These are phyloP conservation scores for Linnaemya tessellans DNA, from an alignment of 2,888 invertebrate species.

Conservation along the genomic window DNA sequence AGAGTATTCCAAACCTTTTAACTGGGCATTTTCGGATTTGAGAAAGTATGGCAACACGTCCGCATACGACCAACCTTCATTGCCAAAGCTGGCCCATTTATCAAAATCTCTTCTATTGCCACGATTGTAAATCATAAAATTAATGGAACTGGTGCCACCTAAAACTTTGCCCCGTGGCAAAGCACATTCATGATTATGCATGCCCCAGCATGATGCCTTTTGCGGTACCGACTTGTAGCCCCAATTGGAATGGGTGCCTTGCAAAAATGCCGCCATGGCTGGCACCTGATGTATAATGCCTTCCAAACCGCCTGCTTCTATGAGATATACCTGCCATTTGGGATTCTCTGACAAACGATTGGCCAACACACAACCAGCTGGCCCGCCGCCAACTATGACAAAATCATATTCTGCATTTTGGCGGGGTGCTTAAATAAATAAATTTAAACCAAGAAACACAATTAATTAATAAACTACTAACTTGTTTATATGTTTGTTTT, in stretches of 20 bases:
- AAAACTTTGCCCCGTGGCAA: slow-evolving; percentile 86
- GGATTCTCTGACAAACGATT: slow-evolving; percentile 83
- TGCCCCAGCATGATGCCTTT: slow-evolving; percentile 85
- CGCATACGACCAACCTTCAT: slow-evolving; percentile 89
- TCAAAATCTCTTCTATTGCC: slow-evolving; percentile 90
- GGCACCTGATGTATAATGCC: slow-evolving; percentile 81
- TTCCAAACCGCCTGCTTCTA: slow-evolving; percentile 85
- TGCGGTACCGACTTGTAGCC: slow-evolving; percentile 88
- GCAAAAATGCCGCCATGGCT: slow-evolving; percentile 78
- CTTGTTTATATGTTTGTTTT: neutral
- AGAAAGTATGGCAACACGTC: slow-evolving; percentile 86
- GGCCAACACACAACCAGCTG: slow-evolving; percentile 87
- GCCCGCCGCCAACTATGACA: slow-evolving; percentile 92
- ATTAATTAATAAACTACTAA: slow-evolving; percentile 17
- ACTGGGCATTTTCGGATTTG: slow-evolving; percentile 85
- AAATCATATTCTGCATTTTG: slow-evolving; percentile 89
- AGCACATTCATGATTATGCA: slow-evolving; percentile 81
- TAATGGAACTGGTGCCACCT: slow-evolving; percentile 86
- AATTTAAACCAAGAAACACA: slow-evolving; percentile 24
- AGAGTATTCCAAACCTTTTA: slow-evolving; percentile 83
- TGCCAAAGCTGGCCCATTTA: slow-evolving; percentile 87
- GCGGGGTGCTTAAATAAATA: slow-evolving; percentile 88
- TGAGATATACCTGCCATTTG: slow-evolving; percentile 83
- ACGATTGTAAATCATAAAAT: slow-evolving; percentile 89
- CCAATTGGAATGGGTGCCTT: slow-evolving; percentile 86